Evolutionary conservation across 1,140 invertebrate genomes (phyloP), one percentile per base, ranked within the genome.

Genomic region (Drosophila lacteicornis): DNA sequence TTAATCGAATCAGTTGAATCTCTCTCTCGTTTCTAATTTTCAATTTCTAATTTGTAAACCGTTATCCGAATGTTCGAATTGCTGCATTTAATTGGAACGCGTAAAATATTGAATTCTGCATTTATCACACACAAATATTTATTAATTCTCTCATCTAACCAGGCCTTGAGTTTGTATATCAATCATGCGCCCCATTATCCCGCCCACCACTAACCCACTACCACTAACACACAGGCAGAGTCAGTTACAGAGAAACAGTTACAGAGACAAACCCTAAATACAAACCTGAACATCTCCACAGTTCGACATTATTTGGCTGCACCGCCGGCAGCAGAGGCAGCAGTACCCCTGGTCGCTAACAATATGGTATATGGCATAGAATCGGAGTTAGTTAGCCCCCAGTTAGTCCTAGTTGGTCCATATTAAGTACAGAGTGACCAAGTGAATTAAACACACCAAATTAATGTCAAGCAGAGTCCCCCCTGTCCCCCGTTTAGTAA

Each of bases 281-380:
- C 68, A 68, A 86, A 63, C 74, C 68, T 79, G 19, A 87, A 84
- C 73, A 88, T 91, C 79, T 81, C 75, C 87, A 79, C 91, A 92
- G 91, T 91, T 80, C 67, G 82, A 92, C 91, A 92, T 91, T 78
- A 82, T 92, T 85, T 92, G 91, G 91, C 85, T 92, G 77, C 91
- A 92, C 66, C 88, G 88, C 82, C 79, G 91, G 69, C 88, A 83
- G 68, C 80, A 83, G 78, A 80, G 87, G 73, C 88, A 90, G 76
- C 90, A 92, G 58, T 91, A 92, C 79, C 87, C 86, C 38, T 92
- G 91, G 91, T 92, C 91, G 75, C 80, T 92, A 63, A 92, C 91
- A 91, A 92, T 92, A 86, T 92, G 91, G 91, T 92, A 92, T 70
- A 84, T 75, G 46, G 75, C 70, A 59, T 82, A 67, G 56, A 51